These are phyloP conservation scores for Stegophylla sp. DNA, from an alignment of 2,888 invertebrate genomes.

Conservation along the genomic window DNA sequence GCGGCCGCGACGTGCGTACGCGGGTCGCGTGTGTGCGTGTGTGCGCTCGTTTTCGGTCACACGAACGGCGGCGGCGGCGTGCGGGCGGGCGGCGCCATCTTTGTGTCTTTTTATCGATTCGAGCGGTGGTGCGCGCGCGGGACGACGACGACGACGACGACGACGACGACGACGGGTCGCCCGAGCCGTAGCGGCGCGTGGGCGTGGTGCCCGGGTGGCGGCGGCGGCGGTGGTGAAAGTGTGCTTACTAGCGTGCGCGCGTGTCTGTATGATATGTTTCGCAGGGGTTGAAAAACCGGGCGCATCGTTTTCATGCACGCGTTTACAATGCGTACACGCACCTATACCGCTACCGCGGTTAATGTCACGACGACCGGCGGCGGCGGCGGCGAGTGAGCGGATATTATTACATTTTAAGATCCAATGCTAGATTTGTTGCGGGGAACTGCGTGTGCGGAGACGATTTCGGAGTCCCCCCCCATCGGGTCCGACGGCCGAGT, in stretches of 20 bases:
- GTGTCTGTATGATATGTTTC: background rate
- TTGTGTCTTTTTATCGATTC: slow-evolving; percentile 59
- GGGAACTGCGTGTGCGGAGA: background rate
- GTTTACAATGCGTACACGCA: background rate
- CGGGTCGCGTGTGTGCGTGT: background rate
- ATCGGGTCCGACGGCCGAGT: no score
- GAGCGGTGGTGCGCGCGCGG: slow-evolving; percentile 20
- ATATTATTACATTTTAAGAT: no score
- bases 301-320: background rate
- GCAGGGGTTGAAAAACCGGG: background rate
- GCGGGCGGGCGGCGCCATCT: slow-evolving; percentile 55
- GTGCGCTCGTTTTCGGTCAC: background rate
- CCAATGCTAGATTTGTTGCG: no score
- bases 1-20: background rate
- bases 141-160: background rate
- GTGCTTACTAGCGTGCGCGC: background rate
- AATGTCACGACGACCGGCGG: no score
- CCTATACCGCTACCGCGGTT: no score
- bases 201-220: slow-evolving; percentile 56
- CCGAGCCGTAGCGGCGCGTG: slow-evolving; percentile 42
- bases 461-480: no score
- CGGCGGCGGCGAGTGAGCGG: no score
- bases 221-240: slow-evolving; percentile 24
- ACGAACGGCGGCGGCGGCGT: background rate
- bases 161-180: slow-evolving; percentile 31